Evolutionary conservation across 2,797 vertebrate species (phyloP).

Genomic region (Gambusia yucatana): DNA sequence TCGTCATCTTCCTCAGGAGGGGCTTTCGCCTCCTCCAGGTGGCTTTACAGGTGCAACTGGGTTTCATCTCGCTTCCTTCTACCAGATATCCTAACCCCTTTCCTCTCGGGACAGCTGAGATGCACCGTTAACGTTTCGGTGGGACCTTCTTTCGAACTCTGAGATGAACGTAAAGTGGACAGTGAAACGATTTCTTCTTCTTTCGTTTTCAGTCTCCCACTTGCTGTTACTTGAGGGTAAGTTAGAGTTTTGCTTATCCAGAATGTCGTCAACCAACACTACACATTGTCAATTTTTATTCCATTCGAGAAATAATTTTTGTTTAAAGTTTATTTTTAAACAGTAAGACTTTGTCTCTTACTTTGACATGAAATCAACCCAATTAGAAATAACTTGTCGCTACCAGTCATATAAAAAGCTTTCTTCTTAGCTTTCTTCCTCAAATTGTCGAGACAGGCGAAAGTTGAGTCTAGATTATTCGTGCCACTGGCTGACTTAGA

Average conservation of each 20-base stretch:
- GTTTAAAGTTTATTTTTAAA: background rate
- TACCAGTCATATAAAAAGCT: background rate
- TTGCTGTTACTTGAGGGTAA: constrained; percentile 91
- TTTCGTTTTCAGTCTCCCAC: constrained; percentile 88
- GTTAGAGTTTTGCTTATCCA: constrained; percentile 48
- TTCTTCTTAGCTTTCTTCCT: background rate
- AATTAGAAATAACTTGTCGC: background rate
- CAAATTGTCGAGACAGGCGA: background rate
- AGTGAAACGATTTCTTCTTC: constrained; percentile 90
- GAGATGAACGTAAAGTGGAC: constrained; percentile 95
- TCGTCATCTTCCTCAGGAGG: constrained; percentile 52
- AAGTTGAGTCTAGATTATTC: background rate
- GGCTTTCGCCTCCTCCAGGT: constrained; percentile 43
- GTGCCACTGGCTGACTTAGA: background rate
- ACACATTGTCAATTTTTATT: background rate
- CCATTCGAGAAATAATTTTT: background rate
- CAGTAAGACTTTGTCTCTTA: too few species aligned
- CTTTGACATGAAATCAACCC: background rate
- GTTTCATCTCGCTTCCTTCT: constrained; percentile 45
- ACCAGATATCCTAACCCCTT: constrained; percentile 33
- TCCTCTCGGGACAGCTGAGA: constrained; percentile 79
- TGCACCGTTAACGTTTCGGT: constrained; percentile 83
- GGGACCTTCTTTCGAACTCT: constrained; percentile 81
- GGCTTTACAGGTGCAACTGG: constrained; percentile 26
- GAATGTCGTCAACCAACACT: background rate